Evolutionary conservation across 2,113 vertebrate species (phyloP).

Genomic region (Mugil cephalus): DNA sequence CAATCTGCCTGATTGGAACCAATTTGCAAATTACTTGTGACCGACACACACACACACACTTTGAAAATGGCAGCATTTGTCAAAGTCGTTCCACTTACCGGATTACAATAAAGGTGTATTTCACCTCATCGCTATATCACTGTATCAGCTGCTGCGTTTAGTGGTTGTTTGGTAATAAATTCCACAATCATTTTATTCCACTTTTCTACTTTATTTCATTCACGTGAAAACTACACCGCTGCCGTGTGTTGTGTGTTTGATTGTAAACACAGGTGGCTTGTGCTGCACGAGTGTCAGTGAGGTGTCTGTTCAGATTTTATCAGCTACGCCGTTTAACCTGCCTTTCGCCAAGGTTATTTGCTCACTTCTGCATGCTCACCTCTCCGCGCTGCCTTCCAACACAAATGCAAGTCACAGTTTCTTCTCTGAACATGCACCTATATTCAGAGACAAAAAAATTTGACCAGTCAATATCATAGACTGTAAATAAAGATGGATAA

Average conservation of each 20-base stretch:
- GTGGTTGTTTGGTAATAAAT: slow-evolving; percentile 1
- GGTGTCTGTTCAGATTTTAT: slow-evolving; percentile 38
- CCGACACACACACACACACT: slow-evolving; percentile 2
- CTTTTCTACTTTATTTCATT: slow-evolving; percentile 1
- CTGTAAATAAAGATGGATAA: too few relatives aligned
- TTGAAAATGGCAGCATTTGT: slow-evolving; percentile 47
- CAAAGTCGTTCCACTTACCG: slow-evolving; percentile 41
- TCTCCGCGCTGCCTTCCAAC: not conserved
- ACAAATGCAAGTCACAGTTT: slow-evolving; percentile 11
- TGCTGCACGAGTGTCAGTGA: slow-evolving; percentile 3
- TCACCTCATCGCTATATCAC: slow-evolving; percentile 21
- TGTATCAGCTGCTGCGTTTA: slow-evolving; percentile 2
- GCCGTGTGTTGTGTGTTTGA: not conserved
- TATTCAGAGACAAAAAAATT: not conserved
- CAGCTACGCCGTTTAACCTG: slow-evolving; percentile 29
- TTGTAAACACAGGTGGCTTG: not conserved
- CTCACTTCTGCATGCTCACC: slow-evolving; percentile 17
- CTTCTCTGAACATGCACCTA: not conserved
- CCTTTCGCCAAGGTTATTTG: slow-evolving; percentile 46
- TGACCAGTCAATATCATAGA: not conserved
- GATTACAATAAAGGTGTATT: slow-evolving; percentile 30
- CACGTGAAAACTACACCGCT: not conserved
- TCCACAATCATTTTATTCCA: not conserved
- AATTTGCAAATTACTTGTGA: slow-evolving; percentile 53
- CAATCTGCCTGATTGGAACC: slow-evolving; percentile 64